Base-by-base conservation (phyloP, 2,113 vertebrate genomes). In the Xyrauchen texanus region DNA sequence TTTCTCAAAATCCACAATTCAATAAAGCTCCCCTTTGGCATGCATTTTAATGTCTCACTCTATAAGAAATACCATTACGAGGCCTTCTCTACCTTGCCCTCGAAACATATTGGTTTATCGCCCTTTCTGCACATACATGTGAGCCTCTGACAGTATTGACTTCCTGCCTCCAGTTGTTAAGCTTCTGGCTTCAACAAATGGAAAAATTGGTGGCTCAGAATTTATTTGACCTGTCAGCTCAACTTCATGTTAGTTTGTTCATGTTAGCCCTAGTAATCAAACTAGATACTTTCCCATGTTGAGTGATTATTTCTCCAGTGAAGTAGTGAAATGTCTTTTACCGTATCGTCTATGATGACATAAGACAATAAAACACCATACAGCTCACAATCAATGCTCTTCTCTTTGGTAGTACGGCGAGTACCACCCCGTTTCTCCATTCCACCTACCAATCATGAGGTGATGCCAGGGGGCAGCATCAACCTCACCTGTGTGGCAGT, bases 361-460 rank as follows among this genome's bases (percentile, higher is more conserved):
- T 34, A 34, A 34, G 47, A 49, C 8, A 49, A 49, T 49, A 49
- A 49, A 49, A 6, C 3, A 34, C 52, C 11, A 55, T 63, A 11
- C 7, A 47, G 4, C 6, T 12, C 7, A 61, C 16, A 16, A 6
- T 9, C 12, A 9, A 42, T 62, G 55, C 66, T 68, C 13, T 51
- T 60, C 58, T 55, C 86, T 88, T 89, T 87, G 91, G 92, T 88
- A 99, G 97, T 98, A 86, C 97, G 98, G 6, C 95, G 96, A 6
- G 96, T 99, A 82, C 95, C 98, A 74, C 98, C 98, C 65, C 96
- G 97, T 82, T 99, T 99, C 93, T 99, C 98, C 90, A 99, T 99
- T 87, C 97, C 97, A 83, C 98, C 98, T 10, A 96, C 92, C 88
- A 95, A 95, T 91, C 95, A 97, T 0, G 96, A 99, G 92, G 97